Base-by-base conservation (phyloP, 2,113 vertebrate species). In the Collichthys lucidus region DNA sequence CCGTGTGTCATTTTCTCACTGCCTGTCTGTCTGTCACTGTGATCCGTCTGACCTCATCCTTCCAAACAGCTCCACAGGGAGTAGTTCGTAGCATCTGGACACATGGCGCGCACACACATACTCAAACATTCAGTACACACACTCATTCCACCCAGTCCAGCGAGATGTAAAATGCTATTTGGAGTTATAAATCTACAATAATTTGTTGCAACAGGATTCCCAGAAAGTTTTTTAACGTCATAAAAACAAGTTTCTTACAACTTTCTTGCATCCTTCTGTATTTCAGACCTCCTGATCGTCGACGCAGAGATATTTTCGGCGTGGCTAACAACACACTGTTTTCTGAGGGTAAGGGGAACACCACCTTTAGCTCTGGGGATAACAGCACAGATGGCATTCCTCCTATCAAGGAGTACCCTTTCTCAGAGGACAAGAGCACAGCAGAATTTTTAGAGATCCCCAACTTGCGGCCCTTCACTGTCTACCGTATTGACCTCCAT, bases 401-500 rank as follows among this genome's bases (percentile, higher is more conserved):
- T 53, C 91, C 89, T 0, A 93, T 96, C 44, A 91, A 88, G 15
- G 97, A 99, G 55, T 97, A 95, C 83, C 96, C 96, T 0, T 98
- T 99, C 93, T 95, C 87, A 0, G 96, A 98, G 84, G 95, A 92
- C 75, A 96, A 93, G 79, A 96, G 96, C 52, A 88, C 92, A 71
- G 91, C 94, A 46, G 98, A 99, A 86, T 94, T 92, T 53, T 96
- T 96, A 0, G 96, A 99, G 2, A 98, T 99, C 71, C 94, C 94
- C 3, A 93, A 96, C 77, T 95, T 99, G 71, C 94, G 91, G 64
- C 97, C 97, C 31, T 99, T 99, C 76, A 98, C 98, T 0, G 93
- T 98, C 8, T 99, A 99, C 93, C 97, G 97, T 74, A 97, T 99
- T 0, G 97, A 99, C 82, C 97, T 99, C 53, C 98, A 99, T 68